Evolutionary conservation across 64 coral and sea anemone species (phyloP).

Genomic region (Hydrozoanthus tunicans): DNA sequence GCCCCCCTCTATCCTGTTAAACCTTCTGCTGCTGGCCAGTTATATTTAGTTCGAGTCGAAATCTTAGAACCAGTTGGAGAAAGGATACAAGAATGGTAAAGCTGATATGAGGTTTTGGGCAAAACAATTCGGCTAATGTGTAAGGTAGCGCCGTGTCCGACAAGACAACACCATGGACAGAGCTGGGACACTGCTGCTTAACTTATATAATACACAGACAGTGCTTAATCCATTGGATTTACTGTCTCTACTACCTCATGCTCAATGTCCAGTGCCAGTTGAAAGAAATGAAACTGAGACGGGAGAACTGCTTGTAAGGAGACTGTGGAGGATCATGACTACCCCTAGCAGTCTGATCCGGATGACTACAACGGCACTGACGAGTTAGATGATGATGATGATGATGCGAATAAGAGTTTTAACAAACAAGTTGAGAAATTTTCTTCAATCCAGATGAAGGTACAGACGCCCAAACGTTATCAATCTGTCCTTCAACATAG

Average conservation of each 20-base stretch:
- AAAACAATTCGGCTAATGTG: slow-evolving; percentile 25
- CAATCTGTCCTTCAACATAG: neutral
- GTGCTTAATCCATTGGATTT: slow-evolving; percentile 37
- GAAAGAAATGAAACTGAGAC: neutral
- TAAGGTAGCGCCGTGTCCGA: slow-evolving; percentile 2
- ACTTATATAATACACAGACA: slow-evolving; percentile 33
- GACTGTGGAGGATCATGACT: neutral
- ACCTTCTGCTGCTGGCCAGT: no score
- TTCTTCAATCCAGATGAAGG: neutral
- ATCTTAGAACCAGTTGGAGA: slow-evolving; percentile 15
- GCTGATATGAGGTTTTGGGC: slow-evolving; percentile 13
- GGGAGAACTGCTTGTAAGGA: neutral
- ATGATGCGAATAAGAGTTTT: neutral
- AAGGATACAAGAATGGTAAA: slow-evolving; percentile 4
- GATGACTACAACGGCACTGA: neutral
- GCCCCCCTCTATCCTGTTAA: no score
- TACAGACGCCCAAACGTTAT: neutral
- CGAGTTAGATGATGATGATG: neutral
- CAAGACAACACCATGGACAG: slow-evolving; percentile 31
- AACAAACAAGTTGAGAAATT: neutral
- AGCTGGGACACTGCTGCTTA: slow-evolving; percentile 25
- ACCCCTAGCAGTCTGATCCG: neutral
- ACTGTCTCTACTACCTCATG: neutral
- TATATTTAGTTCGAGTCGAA: neutral
- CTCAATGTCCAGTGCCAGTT: slow-evolving; percentile 9